Evolutionary conservation across 2,797 vertebrate genomes (phyloP), one percentile per base, ranked within the genome.

Genomic region (Eremophila alpestris): DNA sequence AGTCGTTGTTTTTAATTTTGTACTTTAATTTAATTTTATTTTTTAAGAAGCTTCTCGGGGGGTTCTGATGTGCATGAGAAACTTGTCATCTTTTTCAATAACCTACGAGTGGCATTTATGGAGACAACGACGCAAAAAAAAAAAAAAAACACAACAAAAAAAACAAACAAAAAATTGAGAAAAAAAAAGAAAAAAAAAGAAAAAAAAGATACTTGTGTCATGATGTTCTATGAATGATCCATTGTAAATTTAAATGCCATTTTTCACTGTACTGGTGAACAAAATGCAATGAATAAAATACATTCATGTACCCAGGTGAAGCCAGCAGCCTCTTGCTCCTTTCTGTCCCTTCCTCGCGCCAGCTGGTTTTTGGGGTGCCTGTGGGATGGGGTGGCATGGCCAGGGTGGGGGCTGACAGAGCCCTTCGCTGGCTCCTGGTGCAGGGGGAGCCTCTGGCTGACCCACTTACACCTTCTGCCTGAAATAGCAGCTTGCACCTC

Each of bases 181-280:
- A 73, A 79, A 78, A 89, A 77, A 56, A 13, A 1, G 2, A 18
- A 8, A 6, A 36, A 56, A 69, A 27, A 45, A 64, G 0, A 1
- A 24, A 62, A 85, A 87, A 78, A 84, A 74, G 5, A 83, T 87
- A 93, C 92, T 93, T 91, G 92, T 98, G 98, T 98, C 98, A 99
- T 99, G 98, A 98, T 99, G 99, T 99, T 99, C 98, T 98, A 98
- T 98, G 97, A 98, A 99, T 98, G 98, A 99, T 98, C 99, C 98
- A 99, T 99, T 99, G 99, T 99, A 99, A 98, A 99, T 98, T 98
- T 98, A 98, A 98, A 98, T 98, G 98, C 98, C 99, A 99, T 99
- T 99, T 97, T 99, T 99, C 98, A 99, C 98, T 99, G 99, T 99
- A 99, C 98, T 99, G 98, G 99, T 99, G 99, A 99, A 99, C 98